These are phyloP conservation scores for Endomychus coccineus DNA, from an alignment of 2,888 invertebrate genomes.

Conservation along the genomic window DNA sequence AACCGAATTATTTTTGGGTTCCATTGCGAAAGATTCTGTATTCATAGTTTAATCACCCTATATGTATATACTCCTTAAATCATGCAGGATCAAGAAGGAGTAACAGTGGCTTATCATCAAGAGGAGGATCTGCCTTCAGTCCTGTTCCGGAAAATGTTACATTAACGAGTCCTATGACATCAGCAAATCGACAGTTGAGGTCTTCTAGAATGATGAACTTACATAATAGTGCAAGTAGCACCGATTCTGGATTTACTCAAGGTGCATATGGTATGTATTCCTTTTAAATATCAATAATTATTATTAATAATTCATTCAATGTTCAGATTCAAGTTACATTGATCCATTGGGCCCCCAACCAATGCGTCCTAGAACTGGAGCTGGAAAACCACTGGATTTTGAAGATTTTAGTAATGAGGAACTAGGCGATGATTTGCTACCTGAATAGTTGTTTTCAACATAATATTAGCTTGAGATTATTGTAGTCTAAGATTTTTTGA, in stretches of 20 bases:
- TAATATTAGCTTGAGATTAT: no score
- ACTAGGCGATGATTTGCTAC: slow-evolving; percentile 64
- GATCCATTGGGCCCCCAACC: slow-evolving; percentile 54
- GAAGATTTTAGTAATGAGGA: slow-evolving; percentile 69
- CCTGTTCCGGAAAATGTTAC: slow-evolving; percentile 43
- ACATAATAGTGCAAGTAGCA: slow-evolving; percentile 39
- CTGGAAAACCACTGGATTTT: slow-evolving; percentile 47
- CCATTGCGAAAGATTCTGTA: no score
- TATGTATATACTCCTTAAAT: background rate
- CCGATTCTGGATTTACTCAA: slow-evolving; percentile 39
- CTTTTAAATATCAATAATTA: background rate
- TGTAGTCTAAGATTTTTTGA: no score
- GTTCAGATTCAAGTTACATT: slow-evolving; percentile 46
- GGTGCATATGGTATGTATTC: slow-evolving; percentile 20
- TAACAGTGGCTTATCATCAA: slow-evolving; percentile 51
- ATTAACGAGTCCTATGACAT: slow-evolving; percentile 29
- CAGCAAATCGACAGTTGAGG: slow-evolving; percentile 31
- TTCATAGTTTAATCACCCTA: no score
- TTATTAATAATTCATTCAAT: background rate
- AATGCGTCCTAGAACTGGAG: slow-evolving; percentile 50
- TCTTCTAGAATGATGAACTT: slow-evolving; percentile 31
- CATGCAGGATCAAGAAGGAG: slow-evolving; percentile 49
- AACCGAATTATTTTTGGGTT: no score
- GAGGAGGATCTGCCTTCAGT: slow-evolving; percentile 50
- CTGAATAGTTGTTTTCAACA: no score